A percentile compares a stretch with the other conserved stretches of the same genome.
phyloP scores from a whole-genome alignment of 2,113 vertebrate genomes.

The Caretta caretta region DNA sequence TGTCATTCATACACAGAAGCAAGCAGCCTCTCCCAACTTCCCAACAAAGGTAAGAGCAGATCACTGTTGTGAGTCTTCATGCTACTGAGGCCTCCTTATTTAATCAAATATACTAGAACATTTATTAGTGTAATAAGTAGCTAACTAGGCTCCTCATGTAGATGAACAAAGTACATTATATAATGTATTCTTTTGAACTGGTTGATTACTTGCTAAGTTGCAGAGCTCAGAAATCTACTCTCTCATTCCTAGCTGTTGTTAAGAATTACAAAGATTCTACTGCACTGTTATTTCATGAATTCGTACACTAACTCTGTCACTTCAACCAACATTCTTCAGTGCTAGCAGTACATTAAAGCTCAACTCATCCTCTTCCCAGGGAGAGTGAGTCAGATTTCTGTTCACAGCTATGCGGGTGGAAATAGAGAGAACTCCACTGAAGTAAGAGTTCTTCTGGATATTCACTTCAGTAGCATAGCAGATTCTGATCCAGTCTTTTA shows the following conservation, averaged over 20 bases:
- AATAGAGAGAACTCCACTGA: background rate
- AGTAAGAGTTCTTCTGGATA: background rate
- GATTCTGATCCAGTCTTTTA: background rate
- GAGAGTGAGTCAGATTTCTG: background rate
- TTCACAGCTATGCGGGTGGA: background rate
- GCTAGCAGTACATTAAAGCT: background rate
- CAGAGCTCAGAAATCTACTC: slow-evolving; percentile 3
- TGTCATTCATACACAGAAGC: background rate
- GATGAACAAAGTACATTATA: background rate
- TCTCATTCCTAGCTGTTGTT: background rate
- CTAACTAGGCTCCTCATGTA: background rate
- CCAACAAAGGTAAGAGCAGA: background rate
- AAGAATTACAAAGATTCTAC: slow-evolving; percentile 9
- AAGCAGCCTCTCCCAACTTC: background rate
- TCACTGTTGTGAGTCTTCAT: background rate
- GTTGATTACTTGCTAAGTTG: background rate
- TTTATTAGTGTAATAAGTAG: background rate
- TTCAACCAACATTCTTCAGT: background rate
- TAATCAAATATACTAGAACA: background rate
- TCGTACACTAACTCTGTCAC: background rate
- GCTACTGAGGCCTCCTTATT: background rate
- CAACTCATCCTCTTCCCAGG: background rate
- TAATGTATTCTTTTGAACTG: background rate
- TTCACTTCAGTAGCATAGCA: background rate
- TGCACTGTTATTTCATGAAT: background rate